A percentile compares a stretch with the other conserved stretches of the same genome.
Evolutionary conservation across 2,113 vertebrate species (phyloP).

Genomic region (Ictalurus furcatus): DNA sequence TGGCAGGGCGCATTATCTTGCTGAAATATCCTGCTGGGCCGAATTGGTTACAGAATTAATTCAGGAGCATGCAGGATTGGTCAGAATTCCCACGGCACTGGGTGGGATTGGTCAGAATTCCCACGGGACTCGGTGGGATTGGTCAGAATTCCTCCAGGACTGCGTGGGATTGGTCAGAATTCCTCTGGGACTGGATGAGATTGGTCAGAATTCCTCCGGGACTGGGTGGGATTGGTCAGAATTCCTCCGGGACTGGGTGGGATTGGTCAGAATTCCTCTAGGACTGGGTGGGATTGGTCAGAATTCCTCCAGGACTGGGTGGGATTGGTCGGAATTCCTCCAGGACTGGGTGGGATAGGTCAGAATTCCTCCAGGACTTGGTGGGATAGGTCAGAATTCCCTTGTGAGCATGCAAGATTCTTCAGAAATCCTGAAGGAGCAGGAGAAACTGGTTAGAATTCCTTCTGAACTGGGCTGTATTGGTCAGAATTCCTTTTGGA

Average conservation of each 20-base stretch:
- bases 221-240: too few relatives aligned
- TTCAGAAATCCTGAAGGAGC: background rate
- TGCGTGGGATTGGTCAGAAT: background rate
- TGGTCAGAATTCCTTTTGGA: background rate
- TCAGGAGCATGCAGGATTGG: background rate
- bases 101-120: background rate
- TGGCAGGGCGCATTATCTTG: too few relatives aligned
- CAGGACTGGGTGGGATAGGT: background rate
- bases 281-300: background rate
- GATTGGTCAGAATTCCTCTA: background rate
- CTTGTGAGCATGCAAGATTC: background rate
- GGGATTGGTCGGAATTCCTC: background rate
- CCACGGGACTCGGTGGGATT: background rate
- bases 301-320: background rate
- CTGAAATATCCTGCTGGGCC: too few relatives aligned
- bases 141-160: background rate
- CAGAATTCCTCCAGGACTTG: background rate
- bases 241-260: background rate
- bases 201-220: background rate
- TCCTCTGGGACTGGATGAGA: background rate
- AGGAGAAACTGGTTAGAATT: background rate
- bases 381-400: background rate
- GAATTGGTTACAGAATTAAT: background rate
- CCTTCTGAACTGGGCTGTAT: too few relatives aligned
- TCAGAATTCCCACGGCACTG: background rate